Percentiles rank a stretch among this genome's conserved stretches.
Evolutionary conservation across 2,888 invertebrate genomes (phyloP).

Genomic region (Cryptus armator): DNA sequence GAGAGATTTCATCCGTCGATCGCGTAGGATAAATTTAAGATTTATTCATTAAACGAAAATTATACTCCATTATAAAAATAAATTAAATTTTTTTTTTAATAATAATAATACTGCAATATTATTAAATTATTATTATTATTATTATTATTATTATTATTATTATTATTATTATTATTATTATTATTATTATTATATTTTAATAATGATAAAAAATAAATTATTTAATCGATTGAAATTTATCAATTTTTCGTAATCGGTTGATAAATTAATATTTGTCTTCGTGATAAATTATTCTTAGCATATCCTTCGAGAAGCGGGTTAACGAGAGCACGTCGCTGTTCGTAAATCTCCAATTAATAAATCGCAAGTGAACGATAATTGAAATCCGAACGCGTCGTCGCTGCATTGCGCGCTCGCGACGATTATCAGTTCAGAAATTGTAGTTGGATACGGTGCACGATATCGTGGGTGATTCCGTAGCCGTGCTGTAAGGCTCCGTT

Average conservation of each 20-base stretch:
- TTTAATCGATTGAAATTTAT: no score
- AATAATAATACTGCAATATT: no score
- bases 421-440: slow-evolving; percentile 59
- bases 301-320: neutral
- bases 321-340: neutral
- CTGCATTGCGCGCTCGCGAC: slow-evolving; percentile 34
- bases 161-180: no score
- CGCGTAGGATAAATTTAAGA: neutral
- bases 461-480: slow-evolving; percentile 11
- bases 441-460: slow-evolving; percentile 28
- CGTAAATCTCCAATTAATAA: slow-evolving; percentile 1
- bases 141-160: no score
- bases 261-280: no score
- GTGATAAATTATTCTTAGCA: no score
- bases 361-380: slow-evolving; percentile 24
- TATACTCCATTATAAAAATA: neutral
- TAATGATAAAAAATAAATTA: no score
- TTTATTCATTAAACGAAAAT: neutral
- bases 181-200: no score
- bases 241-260: no score
- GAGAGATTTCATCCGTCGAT: neutral
- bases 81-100: neutral
- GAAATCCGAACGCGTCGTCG: slow-evolving; percentile 43
- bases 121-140: no score
- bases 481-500: slow-evolving; percentile 13